Evolutionary conservation across 2,113 vertebrate genomes (phyloP).

Genomic region (Marcusenius ussheri): DNA sequence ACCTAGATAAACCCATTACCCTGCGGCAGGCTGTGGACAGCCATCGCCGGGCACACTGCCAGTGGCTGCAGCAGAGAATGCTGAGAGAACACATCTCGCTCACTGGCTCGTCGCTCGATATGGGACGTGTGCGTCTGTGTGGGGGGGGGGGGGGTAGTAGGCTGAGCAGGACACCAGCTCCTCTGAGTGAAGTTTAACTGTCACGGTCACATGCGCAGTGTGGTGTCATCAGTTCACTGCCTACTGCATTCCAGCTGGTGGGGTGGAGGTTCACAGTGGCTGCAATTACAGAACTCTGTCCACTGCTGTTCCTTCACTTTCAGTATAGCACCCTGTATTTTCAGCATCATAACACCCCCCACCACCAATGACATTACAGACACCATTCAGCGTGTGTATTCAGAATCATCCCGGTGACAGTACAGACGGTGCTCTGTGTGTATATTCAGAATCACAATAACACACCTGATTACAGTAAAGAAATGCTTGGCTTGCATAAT

Average conservation of each 20-base stretch:
- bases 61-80: not conserved
- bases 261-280: not conserved
- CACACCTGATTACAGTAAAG: not conserved
- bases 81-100: slow-evolving; percentile 2
- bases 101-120: not conserved
- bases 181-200: not conserved
- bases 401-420: not conserved
- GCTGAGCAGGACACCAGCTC: not conserved
- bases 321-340: too few species aligned
- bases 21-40: not conserved
- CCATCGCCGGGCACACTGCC: not conserved
- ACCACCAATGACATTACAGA: not conserved
- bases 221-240: not conserved
- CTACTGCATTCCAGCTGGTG: not conserved
- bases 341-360: not conserved
- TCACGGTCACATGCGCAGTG: not conserved
- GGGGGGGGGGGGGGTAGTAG: not conserved
- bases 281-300: not conserved
- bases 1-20: not conserved
- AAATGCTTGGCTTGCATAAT: not conserved
- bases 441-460: not conserved
- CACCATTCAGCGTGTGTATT: not conserved
- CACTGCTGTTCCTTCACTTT: not conserved
- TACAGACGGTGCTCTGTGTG: not conserved
- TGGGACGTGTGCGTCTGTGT: not conserved